Base-by-base conservation (phyloP, 2,113 vertebrate species). In the Hepsetus odoe region DNA sequence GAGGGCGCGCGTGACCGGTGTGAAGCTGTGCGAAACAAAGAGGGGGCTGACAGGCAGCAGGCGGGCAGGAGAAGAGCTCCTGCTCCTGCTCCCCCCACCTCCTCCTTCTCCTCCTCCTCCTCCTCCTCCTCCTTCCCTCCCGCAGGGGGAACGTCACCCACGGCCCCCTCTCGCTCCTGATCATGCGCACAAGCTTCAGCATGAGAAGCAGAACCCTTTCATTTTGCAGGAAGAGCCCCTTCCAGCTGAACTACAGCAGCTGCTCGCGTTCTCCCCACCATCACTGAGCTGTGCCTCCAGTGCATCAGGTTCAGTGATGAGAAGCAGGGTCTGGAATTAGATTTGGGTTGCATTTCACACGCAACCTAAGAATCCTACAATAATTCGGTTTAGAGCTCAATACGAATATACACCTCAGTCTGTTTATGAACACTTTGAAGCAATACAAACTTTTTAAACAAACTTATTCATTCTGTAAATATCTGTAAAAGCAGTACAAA, bases 21-120 rank as follows among this genome's bases (percentile, higher is more conserved):
- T 7, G 33, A 65, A n/a, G 26, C 28, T 24, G 20, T 65, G 32
- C n/a, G 61, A 65, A 65, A 65, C 61, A 65, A 65, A 65, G 51
- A 55, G 61, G 61, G 30, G 20, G 61, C 61, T 35, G 61, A 18
- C 61, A 65, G 35, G 32, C 61, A 38, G 20, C 18, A 38, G 61
- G 20, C 51, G 51, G 22, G n/a, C 51, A 9, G 51, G 51, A 55
- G 51, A 55, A 22, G 51, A 22, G 51, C 51, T 55, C 51, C 51
- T 22, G 51, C 51, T 55, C 51, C 51, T 9, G 51, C 51, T 55
- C 51, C 51, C 51, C 51, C 51, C 51, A 55, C n/a, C 51, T 1
- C 51, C n/a, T 1, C 7, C 51, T 24, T 22, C n/a, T 55, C 51
- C 51, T 55, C 9, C 51, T 55, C 51, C 51, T 55, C 51, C 49